Conservation (phyloP, 1,140 invertebrate species). For the Diorhabda sublineata region DNA sequence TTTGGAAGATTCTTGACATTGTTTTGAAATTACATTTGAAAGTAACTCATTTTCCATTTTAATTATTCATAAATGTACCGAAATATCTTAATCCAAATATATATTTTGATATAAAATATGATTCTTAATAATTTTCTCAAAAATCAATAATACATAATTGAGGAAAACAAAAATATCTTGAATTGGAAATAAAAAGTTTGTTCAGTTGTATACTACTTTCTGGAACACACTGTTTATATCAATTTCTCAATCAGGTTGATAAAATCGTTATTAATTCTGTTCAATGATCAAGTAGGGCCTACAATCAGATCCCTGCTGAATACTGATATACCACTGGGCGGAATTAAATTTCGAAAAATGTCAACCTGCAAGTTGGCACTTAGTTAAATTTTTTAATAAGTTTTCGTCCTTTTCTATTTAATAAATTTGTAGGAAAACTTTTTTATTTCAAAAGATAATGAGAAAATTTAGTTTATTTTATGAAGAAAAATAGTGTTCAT, state of each 20-base stretch:
- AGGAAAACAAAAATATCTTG: no score
- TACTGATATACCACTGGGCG: background rate
- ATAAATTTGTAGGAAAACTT: constrained; percentile 3
- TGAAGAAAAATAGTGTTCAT: no score
- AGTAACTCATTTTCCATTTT: no score
- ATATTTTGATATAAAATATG: no score
- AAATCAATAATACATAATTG: no score
- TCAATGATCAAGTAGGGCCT: background rate
- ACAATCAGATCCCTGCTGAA: background rate
- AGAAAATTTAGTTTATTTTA: background rate
- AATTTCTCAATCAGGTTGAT: background rate
- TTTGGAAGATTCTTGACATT: no score
- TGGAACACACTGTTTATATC: background rate
- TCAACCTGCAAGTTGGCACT: constrained; percentile 16
- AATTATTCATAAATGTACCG: no score
- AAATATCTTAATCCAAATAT: no score
- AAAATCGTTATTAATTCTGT: background rate
- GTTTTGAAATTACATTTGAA: no score
- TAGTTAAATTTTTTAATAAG: constrained; percentile 10
- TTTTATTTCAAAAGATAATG: background rate
- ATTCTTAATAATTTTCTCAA: no score
- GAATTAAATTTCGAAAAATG: background rate
- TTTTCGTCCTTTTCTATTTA: background rate
- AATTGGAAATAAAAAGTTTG: no score
- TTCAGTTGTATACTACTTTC: no score